These are phyloP conservation scores for Cheilosia pagana DNA, from an alignment of 2,888 invertebrate species.

Conservation along the genomic window DNA sequence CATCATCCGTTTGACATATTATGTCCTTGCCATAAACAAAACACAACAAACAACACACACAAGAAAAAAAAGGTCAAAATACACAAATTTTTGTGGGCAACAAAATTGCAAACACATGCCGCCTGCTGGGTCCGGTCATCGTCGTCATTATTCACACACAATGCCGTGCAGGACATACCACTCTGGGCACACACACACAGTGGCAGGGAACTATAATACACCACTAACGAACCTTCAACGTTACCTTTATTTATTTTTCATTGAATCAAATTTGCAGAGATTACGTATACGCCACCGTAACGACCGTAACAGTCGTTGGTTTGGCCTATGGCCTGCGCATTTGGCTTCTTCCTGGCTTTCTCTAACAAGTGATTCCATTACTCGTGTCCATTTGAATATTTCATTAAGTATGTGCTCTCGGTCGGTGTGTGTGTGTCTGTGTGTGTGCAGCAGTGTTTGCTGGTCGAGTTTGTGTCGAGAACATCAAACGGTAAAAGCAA, in stretches of 20 bases:
- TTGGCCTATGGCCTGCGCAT: conserved; percentile 68
- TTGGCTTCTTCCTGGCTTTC: conserved; percentile 40
- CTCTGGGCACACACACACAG: not conserved
- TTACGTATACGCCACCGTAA: conserved; percentile 74
- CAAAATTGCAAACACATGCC: conserved; percentile 9
- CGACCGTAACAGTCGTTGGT: conserved; percentile 62
- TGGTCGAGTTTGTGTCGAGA: conserved; percentile 38
- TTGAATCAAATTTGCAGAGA: conserved; percentile 74
- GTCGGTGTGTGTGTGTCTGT: not conserved
- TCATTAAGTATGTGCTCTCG: conserved; percentile 53
- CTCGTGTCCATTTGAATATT: conserved; percentile 75
- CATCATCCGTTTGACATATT: conserved; percentile 47
- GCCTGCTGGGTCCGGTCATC: not conserved
- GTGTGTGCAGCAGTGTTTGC: conserved; percentile 5
- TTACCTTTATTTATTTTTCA: conserved; percentile 73
- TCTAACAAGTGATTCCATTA: conserved; percentile 74
- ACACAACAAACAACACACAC: too few relatives aligned
- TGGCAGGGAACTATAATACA: conserved; percentile 45
- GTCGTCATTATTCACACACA: not conserved
- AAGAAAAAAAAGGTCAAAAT: conserved; percentile 7
- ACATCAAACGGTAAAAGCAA: conserved; percentile 70
- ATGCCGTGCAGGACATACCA: not conserved
- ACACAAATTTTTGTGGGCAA: conserved; percentile 7
- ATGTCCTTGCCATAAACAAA: conserved; percentile 8
- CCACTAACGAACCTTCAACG: conserved; percentile 72